Conservation (phyloP, 2,113 vertebrate species). For the Gallinago jamesoni region DNA sequence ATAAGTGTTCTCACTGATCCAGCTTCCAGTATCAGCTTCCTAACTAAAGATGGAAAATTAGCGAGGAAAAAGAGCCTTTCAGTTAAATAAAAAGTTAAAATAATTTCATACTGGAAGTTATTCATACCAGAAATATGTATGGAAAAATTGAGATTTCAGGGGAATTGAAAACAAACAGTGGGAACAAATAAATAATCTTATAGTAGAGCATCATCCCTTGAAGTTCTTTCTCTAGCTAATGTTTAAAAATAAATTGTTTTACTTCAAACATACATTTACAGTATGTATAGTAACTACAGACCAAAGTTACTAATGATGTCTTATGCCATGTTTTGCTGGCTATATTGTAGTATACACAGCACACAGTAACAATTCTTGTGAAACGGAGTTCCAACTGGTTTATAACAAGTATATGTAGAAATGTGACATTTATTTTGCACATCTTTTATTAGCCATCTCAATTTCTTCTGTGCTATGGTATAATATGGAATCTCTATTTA, state of each 20-base stretch:
- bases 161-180: not conserved
- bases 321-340: not conserved
- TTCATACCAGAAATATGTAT: not conserved
- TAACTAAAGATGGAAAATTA: not conserved
- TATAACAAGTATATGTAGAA: not conserved
- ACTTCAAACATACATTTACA: not conserved
- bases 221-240: not conserved
- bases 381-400: not conserved
- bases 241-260: not conserved
- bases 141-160: not conserved
- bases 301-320: not conserved
- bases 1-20: not conserved
- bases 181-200: not conserved
- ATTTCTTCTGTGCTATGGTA: not conserved
- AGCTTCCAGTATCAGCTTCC: not conserved
- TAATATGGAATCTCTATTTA: not conserved
- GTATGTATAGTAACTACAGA: not conserved
- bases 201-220: not conserved
- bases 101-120: not conserved
- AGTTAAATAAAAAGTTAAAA: not conserved
- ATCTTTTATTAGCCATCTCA: not conserved
- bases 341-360: not conserved
- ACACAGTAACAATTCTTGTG: not conserved
- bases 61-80: not conserved
- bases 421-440: not conserved